Evolutionary conservation across 2,113 vertebrate genomes (phyloP).

Genomic region (Holacanthus passer): DNA sequence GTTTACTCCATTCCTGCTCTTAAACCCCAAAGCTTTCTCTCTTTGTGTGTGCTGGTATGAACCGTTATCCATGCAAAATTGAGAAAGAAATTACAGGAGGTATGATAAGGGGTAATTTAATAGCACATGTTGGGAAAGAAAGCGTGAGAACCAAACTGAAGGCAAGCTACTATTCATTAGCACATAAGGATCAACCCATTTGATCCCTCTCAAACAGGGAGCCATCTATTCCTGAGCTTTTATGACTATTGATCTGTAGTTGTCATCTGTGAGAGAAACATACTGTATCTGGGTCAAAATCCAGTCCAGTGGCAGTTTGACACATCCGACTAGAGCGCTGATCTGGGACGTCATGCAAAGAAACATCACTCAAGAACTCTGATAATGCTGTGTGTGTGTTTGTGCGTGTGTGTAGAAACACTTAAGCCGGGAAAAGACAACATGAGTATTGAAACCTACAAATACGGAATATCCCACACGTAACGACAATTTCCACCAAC

Average conservation of each 20-base stretch:
- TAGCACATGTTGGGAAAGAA: neutral
- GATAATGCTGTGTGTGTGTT: neutral
- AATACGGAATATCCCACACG: neutral
- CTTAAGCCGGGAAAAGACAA: neutral
- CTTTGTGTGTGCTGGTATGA: constrained; percentile 1
- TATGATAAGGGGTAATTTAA: neutral
- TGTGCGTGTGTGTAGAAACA: neutral
- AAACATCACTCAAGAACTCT: constrained; percentile 13
- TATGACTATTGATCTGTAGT: constrained; percentile 58
- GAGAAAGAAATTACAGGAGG: neutral
- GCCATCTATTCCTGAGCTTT: constrained; percentile 35
- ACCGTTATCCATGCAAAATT: constrained; percentile 24
- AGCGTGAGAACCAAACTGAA: neutral
- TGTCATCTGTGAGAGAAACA: constrained; percentile 33
- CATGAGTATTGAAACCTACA: neutral
- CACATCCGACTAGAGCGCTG: constrained; percentile 13
- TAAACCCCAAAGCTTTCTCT: constrained; percentile 22
- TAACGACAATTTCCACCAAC: neutral
- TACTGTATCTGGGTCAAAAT: constrained; percentile 54
- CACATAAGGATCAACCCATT: constrained; percentile 14
- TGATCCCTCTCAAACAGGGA: constrained; percentile 21
- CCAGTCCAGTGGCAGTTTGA: constrained; percentile 32
- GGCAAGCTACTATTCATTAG: constrained; percentile 2
- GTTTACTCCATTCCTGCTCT: constrained; percentile 46
- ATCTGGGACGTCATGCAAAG: neutral